Conservation (phyloP, 2,888 invertebrate species). For the Hermaeophaga mercurialis region DNA sequence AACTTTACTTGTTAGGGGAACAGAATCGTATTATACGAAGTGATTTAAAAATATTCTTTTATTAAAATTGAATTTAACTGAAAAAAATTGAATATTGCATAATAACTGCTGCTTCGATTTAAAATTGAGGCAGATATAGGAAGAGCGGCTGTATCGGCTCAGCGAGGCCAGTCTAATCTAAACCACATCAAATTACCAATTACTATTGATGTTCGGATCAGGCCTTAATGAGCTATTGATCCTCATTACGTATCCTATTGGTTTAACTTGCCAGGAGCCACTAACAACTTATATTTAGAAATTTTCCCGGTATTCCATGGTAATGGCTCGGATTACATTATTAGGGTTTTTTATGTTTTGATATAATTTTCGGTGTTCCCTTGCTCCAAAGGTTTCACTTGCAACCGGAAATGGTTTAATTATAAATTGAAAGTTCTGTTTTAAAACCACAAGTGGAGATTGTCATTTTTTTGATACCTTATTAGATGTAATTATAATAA, state of each 20-base stretch:
- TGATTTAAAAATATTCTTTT: no score
- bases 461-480: no score
- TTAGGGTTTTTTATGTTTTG: constrained; percentile 12
- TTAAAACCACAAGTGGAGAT: no score
- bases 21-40: no score
- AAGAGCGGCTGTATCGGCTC: not conserved
- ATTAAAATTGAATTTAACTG: no score
- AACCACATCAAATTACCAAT: constrained; percentile 57
- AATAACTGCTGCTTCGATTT: not conserved
- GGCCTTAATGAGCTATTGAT: constrained; percentile 56
- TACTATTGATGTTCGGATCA: constrained; percentile 55
- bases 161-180: constrained; percentile 30
- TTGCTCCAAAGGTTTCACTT: no score
- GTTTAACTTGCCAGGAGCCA: constrained; percentile 34
- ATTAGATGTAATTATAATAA: no score
- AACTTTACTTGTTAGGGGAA: constrained; percentile 20
- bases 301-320: constrained; percentile 15
- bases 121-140: not conserved
- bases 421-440: not conserved
- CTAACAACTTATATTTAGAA: constrained; percentile 28
- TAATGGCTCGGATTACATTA: constrained; percentile 19
- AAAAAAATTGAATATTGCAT: no score
- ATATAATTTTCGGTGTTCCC: constrained; percentile 5
- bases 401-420: no score
- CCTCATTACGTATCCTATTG: constrained; percentile 47